Percentiles rank a stretch among this genome's conserved stretches.
phyloP scores from a whole-genome alignment of 2,113 vertebrate genomes.

The Leucosticte australis region DNA sequence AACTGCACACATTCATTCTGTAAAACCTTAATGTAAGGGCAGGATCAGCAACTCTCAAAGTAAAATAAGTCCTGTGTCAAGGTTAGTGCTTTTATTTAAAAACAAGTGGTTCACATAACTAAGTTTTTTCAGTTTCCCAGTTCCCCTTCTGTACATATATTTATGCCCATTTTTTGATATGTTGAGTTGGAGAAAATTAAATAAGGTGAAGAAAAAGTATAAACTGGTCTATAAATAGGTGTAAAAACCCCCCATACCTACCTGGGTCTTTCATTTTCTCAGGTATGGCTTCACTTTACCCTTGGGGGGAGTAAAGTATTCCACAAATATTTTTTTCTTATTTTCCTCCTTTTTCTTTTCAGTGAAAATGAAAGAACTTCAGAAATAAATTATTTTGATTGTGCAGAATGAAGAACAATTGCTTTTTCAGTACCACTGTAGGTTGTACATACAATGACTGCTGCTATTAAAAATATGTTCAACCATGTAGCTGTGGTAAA shows the following conservation, averaged over 20 bases:
- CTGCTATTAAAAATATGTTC: neutral
- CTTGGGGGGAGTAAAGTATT: neutral
- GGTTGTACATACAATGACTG: neutral
- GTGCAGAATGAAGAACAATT: neutral
- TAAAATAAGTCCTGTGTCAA: neutral
- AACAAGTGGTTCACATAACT: accelerated
- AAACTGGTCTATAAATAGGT: neutral
- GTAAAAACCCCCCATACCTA: neutral
- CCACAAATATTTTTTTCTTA: neutral
- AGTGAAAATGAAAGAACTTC: neutral
- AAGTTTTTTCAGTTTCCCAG: neutral
- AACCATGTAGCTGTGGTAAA: neutral
- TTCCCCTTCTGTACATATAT: neutral
- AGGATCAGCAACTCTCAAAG: neutral
- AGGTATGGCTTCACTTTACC: neutral
- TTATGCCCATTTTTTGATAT: neutral
- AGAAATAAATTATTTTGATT: neutral
- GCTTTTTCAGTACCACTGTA: neutral
- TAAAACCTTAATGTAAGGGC: neutral
- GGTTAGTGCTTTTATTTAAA: neutral
- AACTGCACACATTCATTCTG: neutral
- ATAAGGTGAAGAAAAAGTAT: neutral
- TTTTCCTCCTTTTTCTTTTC: neutral
- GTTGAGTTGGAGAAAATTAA: neutral
- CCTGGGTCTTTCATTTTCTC: neutral